Percentiles rank a stretch among this genome's conserved stretches.
These are phyloP conservation scores for Mamestra configurata DNA, from an alignment of 1,140 invertebrate genomes.

Conservation along the genomic window DNA sequence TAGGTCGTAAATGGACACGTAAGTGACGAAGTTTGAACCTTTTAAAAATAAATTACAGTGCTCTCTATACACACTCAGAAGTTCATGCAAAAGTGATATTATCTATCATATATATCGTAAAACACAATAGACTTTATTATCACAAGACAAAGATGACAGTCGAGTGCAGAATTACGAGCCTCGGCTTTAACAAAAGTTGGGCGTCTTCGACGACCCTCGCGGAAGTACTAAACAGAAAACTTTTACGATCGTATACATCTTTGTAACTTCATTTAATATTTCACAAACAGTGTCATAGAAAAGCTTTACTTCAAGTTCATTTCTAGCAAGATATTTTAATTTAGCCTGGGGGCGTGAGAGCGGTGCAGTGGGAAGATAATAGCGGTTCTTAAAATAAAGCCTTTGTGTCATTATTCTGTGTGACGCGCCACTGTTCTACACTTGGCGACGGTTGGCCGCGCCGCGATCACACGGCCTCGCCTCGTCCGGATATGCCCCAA, in stretches of 20 bases:
- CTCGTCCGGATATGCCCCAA: conserved; percentile 3
- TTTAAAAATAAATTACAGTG: conserved; percentile 29
- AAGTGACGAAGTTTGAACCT: conserved; percentile 37
- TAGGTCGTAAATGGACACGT: conserved; percentile 32
- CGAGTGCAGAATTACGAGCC: conserved; percentile 41
- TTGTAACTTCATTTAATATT: conserved; percentile 54
- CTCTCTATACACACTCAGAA: too few species aligned
- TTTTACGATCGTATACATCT: conserved; percentile 51
- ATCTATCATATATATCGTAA: conserved; percentile 12
- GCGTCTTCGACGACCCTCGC: conserved; percentile 36
- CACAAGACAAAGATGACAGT: conserved; percentile 42
- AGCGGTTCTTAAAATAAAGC: conserved; percentile 73
- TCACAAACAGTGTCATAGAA: conserved; percentile 54
- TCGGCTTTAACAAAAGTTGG: conserved; percentile 24
- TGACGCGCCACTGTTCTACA: conserved; percentile 55
- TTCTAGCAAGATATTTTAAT: conserved; percentile 69
- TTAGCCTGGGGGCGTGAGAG: conserved; percentile 62
- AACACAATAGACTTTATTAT: conserved; percentile 41
- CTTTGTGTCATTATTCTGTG: conserved; percentile 73
- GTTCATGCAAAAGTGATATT: background rate
- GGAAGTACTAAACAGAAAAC: conserved; percentile 52
- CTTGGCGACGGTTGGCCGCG: conserved; percentile 6
- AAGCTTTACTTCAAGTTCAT: conserved; percentile 57
- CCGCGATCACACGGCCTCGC: conserved; percentile 5
- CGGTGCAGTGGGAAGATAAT: conserved; percentile 71